Evolutionary conservation across 23 tunicate species (phyloP).

Genomic region (Phallusia fumigata): DNA sequence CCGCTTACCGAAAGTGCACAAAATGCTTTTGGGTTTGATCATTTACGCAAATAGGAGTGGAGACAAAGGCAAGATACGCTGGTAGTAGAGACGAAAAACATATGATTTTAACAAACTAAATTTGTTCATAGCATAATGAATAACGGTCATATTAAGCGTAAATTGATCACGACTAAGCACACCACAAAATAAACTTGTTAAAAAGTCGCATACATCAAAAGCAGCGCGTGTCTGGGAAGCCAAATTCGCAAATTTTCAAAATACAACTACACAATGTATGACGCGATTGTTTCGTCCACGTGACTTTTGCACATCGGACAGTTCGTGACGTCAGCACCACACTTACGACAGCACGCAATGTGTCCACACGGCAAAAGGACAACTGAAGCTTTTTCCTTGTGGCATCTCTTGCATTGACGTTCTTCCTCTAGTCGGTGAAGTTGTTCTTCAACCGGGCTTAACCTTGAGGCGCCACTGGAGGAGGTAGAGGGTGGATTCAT

Average conservation of each 20-base stretch:
- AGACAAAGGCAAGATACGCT: no score
- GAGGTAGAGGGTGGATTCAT: not conserved
- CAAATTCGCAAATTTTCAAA: not conserved
- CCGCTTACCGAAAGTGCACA: no score
- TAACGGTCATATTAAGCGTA: no score
- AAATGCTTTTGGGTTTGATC: no score
- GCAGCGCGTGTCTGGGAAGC: no score
- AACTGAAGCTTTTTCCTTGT: conserved; percentile 34
- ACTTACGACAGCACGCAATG: conserved; percentile 45
- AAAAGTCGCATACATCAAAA: no score
- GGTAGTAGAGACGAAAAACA: no score
- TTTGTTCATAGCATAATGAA: no score
- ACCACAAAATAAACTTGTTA: no score
- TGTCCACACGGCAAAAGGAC: conserved; percentile 79
- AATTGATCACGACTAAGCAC: no score
- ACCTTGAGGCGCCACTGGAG: not conserved
- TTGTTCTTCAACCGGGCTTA: not conserved
- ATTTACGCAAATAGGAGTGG: no score
- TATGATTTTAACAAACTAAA: no score
- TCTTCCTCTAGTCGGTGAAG: conserved; percentile 30
- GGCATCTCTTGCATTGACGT: conserved; percentile 44
- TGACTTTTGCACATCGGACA: conserved; percentile 46
- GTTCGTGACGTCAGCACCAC: conserved; percentile 15
- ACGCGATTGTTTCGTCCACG: conserved; percentile 20
- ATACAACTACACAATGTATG: not conserved